phyloP scores from a whole-genome alignment of 1,140 invertebrate genomes.

The Bombus difficillimus region DNA sequence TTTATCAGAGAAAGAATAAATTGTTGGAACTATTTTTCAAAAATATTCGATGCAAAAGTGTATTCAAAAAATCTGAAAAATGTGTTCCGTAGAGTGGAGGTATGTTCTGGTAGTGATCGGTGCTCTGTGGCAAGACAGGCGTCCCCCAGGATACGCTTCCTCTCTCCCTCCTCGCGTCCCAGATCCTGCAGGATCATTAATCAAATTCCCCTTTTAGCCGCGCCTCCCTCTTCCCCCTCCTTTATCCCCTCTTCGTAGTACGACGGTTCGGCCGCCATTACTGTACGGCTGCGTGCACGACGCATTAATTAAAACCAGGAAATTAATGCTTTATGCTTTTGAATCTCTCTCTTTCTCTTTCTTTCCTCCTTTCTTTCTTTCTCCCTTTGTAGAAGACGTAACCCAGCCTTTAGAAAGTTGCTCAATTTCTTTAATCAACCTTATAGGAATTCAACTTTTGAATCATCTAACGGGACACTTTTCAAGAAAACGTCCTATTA shows the following conservation, averaged over 20 bases:
- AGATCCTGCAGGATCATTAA: conserved; percentile 80
- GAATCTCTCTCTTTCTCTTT: conserved; percentile 57
- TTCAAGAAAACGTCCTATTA: background rate
- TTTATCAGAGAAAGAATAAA: background rate
- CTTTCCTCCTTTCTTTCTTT: conserved; percentile 54
- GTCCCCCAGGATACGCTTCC: conserved; percentile 77
- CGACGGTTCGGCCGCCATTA: conserved; percentile 76
- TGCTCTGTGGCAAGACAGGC: conserved; percentile 64
- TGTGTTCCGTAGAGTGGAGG: conserved; percentile 42
- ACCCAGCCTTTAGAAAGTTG: conserved; percentile 43
- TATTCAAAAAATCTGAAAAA: conserved; percentile 55
- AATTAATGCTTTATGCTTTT: conserved; percentile 80
- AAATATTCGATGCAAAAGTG: background rate
- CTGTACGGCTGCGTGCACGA: conserved; percentile 75
- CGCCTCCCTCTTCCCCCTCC: conserved; percentile 70
- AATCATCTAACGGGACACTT: conserved; percentile 10
- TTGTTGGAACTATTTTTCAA: background rate
- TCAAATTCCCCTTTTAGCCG: conserved; percentile 79
- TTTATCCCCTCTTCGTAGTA: conserved; percentile 68
- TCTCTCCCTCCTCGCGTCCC: conserved; percentile 62
- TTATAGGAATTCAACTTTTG: background rate
- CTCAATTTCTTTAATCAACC: conserved; percentile 45
- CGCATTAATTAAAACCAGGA: conserved; percentile 82
- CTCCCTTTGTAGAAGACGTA: conserved; percentile 50
- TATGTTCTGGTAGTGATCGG: conserved; percentile 62